A percentile compares a stretch with the other conserved stretches of the same genome.
Evolutionary conservation across 2,113 vertebrate genomes (phyloP).

Genomic region (Phalacrocorax aristotelis): DNA sequence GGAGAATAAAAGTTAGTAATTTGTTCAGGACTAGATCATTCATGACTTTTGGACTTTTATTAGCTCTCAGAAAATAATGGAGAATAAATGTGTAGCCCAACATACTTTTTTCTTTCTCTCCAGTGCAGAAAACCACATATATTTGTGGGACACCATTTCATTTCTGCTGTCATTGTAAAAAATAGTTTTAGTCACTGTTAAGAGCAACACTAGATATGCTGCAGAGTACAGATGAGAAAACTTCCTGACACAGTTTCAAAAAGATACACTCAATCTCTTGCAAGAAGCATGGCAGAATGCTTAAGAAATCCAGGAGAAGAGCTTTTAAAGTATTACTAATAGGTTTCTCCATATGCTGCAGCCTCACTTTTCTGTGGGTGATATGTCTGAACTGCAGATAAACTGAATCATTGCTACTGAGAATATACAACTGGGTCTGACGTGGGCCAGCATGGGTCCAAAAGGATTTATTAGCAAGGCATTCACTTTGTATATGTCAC

Average conservation of each 20-base stretch:
- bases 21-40: background rate
- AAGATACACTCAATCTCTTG: background rate
- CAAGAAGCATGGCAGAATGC: background rate
- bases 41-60: background rate
- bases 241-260: background rate
- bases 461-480: conserved; percentile 16
- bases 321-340: background rate
- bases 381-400: background rate
- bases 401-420: background rate
- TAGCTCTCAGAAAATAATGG: background rate
- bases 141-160: background rate
- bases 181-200: background rate
- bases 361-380: background rate
- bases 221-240: background rate
- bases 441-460: background rate
- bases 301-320: background rate
- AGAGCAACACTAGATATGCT: background rate
- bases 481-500: background rate
- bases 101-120: background rate
- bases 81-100: background rate
- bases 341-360: background rate
- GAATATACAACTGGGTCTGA: background rate
- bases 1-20: background rate
- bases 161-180: background rate
- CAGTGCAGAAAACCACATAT: background rate